phyloP scores from a whole-genome alignment of 2,113 vertebrate genomes.

The Hydrolagus affinis region DNA sequence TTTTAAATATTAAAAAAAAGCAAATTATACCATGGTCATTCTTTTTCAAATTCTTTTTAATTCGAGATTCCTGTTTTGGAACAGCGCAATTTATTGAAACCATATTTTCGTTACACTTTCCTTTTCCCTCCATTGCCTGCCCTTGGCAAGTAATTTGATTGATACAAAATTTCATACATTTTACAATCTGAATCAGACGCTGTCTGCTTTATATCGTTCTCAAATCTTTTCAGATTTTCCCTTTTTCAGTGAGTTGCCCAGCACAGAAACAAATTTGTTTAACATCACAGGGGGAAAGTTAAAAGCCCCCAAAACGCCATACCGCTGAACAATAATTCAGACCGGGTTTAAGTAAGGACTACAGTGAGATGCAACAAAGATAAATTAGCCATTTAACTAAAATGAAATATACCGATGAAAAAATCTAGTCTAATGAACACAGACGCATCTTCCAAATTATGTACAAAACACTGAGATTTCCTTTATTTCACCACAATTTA shows the following conservation, averaged over 20 bases:
- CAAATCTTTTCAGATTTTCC: background rate
- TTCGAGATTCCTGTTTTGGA: background rate
- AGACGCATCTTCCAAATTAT: slow-evolving; percentile 32
- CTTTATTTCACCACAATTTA: slow-evolving; percentile 16
- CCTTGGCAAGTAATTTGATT: slow-evolving; percentile 4
- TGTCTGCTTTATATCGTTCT: slow-evolving; percentile 26
- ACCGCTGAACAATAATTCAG: slow-evolving; percentile 18
- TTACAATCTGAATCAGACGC: background rate
- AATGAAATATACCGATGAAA: slow-evolving; percentile 27
- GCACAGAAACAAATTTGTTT: slow-evolving; percentile 27
- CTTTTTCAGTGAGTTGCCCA: slow-evolving; percentile 17
- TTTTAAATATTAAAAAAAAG: too few species aligned
- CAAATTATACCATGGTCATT: background rate
- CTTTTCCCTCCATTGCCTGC: too few species aligned
- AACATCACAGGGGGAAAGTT: slow-evolving; percentile 28
- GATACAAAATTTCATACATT: slow-evolving; percentile 18
- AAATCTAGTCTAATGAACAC: slow-evolving; percentile 21
- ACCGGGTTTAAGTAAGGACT: slow-evolving; percentile 22
- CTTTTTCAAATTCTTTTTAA: background rate
- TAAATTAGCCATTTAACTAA: slow-evolving; percentile 28
- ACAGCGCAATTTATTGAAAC: background rate
- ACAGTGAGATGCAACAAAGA: slow-evolving; percentile 16
- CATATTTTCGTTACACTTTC: background rate
- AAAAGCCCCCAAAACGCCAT: slow-evolving; percentile 20
- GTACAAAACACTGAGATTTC: slow-evolving; percentile 23